Base-by-base conservation (phyloP, 2,888 invertebrate species). In the Drosophila bunnanda region DNA sequence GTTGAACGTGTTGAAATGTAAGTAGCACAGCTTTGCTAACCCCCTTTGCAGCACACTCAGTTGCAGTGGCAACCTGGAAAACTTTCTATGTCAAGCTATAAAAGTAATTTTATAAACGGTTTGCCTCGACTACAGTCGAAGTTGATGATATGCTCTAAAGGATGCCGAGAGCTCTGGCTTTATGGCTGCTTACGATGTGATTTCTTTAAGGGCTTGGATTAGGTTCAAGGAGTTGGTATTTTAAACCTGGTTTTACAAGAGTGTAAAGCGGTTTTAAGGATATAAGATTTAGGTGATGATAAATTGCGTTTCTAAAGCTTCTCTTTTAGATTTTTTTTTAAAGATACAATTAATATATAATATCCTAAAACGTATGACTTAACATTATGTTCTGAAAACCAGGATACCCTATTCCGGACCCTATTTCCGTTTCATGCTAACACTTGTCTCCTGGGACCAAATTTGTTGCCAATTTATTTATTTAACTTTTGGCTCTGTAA, bases 1-100 rank as follows among this genome's bases (percentile, higher is more conserved):
- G 98, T 98, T 41, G 98, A 99, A 93, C 94, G 98, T 80, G 98
- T 99, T 15, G 98, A 99, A 94, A 97, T 99, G 98, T 98, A 93
- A 96, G 96, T 94, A 80, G 72, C 77, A 76, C 89, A 86, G 79
- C 62, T 82, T 85, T 82, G 77, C 61, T 69, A 64, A 56, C 43
- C 48, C 54, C 34, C 59, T 20, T 28, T 62, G 28, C 25, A 28
- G 44, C 67, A 58, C 50, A 58, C 44, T 65, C 46, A 58, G 41
- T 65, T 46, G 57, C 64, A 73, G 59, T 60, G 44, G 53, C 60
- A 69, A 54, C 61, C 66, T 58, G 59, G 50, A 64, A 66, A 67
- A 71, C 64, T 78, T 81, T 77, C 88, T 89, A 69, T 82, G 77
- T 79, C 82, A 78, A 81, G 74, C 64, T 72, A 54, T 54, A 59